Percentiles rank a stretch among this genome's conserved stretches.
Conservation (phyloP, 2,797 vertebrate species). For the Gymnoscopelus microlampas region DNA sequence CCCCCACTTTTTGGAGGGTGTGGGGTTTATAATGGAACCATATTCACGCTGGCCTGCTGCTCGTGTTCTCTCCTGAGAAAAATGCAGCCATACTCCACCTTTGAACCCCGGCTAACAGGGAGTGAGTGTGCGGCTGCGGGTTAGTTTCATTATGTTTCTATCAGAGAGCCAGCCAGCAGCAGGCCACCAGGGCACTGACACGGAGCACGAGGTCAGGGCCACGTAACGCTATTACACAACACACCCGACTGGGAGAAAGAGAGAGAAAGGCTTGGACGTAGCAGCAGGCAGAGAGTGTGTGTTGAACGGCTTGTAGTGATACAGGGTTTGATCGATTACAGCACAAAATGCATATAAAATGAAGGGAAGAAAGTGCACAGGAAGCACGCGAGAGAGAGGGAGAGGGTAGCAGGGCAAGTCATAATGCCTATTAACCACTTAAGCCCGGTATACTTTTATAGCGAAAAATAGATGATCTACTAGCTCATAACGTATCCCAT, state of each 20-base stretch:
- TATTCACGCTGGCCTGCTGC: not conserved
- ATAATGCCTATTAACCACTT: too few relatives aligned
- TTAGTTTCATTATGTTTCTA: conserved; percentile 45
- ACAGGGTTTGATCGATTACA: conserved; percentile 11
- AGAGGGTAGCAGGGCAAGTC: too few relatives aligned
- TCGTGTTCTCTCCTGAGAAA: not conserved
- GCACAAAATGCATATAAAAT: conserved; percentile 15
- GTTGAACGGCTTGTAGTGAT: conserved; percentile 23
- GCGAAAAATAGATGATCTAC: too few relatives aligned
- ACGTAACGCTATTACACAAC: conserved; percentile 53
- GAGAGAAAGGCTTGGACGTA: not conserved
- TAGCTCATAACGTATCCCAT: too few relatives aligned
- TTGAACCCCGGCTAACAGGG: conserved; percentile 7
- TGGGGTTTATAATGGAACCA: not conserved
- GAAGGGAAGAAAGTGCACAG: not conserved
- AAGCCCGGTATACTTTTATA: too few relatives aligned
- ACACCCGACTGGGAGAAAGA: conserved; percentile 19
- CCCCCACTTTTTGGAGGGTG: not conserved
- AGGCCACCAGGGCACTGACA: conserved; percentile 34
- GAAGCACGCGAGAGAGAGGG: not conserved
- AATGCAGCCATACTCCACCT: not conserved
- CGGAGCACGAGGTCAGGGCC: conserved; percentile 48
- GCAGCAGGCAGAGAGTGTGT: not conserved
- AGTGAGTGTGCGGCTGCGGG: not conserved
- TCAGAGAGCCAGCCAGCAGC: conserved; percentile 26